These are phyloP conservation scores for Tyto alba DNA, from an alignment of 2,113 vertebrate genomes.

Conservation along the genomic window DNA sequence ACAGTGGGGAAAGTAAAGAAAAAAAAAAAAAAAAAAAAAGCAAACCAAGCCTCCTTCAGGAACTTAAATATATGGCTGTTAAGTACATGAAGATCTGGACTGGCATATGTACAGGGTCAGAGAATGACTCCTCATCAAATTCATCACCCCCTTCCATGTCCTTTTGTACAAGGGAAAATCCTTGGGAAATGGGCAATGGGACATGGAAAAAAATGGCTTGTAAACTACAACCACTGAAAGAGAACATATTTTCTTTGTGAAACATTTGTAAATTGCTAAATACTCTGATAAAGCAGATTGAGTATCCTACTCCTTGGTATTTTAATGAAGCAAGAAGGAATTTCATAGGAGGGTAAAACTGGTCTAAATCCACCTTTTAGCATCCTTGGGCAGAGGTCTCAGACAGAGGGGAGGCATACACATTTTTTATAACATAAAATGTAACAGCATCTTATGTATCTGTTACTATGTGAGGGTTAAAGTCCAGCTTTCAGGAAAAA, in stretches of 20 bases:
- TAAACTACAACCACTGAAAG: neutral
- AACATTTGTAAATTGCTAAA: neutral
- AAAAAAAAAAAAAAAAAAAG: neutral
- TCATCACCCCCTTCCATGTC: neutral
- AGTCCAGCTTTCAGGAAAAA: neutral
- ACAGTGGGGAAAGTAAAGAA: neutral
- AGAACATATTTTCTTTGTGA: neutral
- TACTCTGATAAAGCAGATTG: neutral
- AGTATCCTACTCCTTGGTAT: neutral
- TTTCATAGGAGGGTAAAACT: neutral
- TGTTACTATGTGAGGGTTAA: neutral
- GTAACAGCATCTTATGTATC: neutral
- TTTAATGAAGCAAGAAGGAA: neutral
- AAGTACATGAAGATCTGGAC: neutral
- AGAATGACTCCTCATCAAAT: neutral
- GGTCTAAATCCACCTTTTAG: neutral
- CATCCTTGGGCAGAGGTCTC: neutral
- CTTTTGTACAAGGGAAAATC: neutral
- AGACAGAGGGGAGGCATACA: neutral
- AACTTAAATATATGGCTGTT: neutral
- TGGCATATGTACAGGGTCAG: neutral
- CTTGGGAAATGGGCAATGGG: neutral
- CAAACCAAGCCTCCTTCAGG: neutral
- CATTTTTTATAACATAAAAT: neutral
- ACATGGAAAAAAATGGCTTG: neutral